Base-by-base conservation (phyloP, 2,113 vertebrate genomes). In the Oryzias javanicus region DNA sequence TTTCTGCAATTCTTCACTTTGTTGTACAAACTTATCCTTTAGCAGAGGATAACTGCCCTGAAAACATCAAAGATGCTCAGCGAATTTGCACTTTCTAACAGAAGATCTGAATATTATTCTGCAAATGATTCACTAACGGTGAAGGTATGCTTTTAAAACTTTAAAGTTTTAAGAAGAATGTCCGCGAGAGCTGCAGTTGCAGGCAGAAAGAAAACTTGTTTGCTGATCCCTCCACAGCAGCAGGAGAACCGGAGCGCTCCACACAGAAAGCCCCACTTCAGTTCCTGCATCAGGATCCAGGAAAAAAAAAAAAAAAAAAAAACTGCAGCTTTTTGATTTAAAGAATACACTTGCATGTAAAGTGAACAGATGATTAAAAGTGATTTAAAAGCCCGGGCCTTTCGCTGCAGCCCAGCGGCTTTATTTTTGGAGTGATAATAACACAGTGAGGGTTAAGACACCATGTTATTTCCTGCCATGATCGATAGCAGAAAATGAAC, bases 401-500 rank as follows among this genome's bases (percentile, higher is more conserved):
- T 20, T 29, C 20, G 57, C 68, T 8, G 54, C 51, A 76, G 55
- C 54, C 54, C 62, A 64, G 76, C 45, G 62, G 52, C 70, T 90
- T 89, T 90, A 89, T 91, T 89, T 35, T 89, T 84, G 68, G 87
- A 80, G 83, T 83, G 76, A 76, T 89, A 92, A 92, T 90, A 82
- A 82, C 74, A 90, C 62, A 27, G 55, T 56, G 49, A 20, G 60
- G 60, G 42, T 35, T 42, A 27, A 64, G 71, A 78, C 48, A 79
- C 72, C 74, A 76, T 88, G 81, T 90, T 84, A 86, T 89, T 91
- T 89, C 84, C 70, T 67, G 51, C 82, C 78, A 82, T 88, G 86
- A 90, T 91, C 84, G 83, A 90, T 90, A 82, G 84, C 82, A 82
- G 72, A 83, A 82, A 83, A 84, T 87, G 82, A 83, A 73, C 75